phyloP scores from a whole-genome alignment of 1,140 invertebrate species.

The Aphaenogaster floridana region DNA sequence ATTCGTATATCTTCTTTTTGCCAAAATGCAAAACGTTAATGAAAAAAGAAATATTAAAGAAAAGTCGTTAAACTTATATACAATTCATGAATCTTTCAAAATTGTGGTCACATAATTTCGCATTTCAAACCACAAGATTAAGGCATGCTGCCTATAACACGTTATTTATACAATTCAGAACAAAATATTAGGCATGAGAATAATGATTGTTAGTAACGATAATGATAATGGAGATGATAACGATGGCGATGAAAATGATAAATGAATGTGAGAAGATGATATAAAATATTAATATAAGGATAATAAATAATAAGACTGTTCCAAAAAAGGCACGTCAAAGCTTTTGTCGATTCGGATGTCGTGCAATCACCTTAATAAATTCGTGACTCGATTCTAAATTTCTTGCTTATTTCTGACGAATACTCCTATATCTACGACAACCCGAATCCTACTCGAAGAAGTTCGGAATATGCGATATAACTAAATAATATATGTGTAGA shows the following conservation, averaged over 20 bases:
- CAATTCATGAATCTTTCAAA: constrained; percentile 42
- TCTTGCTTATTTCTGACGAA: constrained; percentile 21
- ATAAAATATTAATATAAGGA: constrained; percentile 38
- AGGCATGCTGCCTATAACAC: not conserved
- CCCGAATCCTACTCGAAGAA: constrained; percentile 60
- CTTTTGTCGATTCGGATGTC: constrained; percentile 68
- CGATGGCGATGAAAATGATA: constrained; percentile 22
- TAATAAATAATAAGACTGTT: constrained; percentile 76
- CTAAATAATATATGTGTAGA: constrained; percentile 45
- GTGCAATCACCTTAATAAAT: constrained; percentile 53
- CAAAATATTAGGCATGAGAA: constrained; percentile 45
- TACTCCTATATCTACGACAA: constrained; percentile 39
- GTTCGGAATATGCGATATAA: constrained; percentile 40
- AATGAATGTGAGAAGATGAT: not conserved
- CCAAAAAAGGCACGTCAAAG: constrained; percentile 68
- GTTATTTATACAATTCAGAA: constrained; percentile 51
- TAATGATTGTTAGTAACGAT: constrained; percentile 48
- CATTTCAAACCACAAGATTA: not conserved
- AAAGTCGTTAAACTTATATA: constrained; percentile 38
- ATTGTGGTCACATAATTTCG: constrained; percentile 35
- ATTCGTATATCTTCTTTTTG: constrained; percentile 33
- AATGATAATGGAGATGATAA: constrained; percentile 29
- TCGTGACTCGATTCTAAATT: constrained; percentile 52
- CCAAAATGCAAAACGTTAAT: constrained; percentile 56
- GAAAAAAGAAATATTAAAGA: constrained; percentile 18